Base-by-base conservation (phyloP, 2,888 invertebrate species). In the Stegana nigrithorax region DNA sequence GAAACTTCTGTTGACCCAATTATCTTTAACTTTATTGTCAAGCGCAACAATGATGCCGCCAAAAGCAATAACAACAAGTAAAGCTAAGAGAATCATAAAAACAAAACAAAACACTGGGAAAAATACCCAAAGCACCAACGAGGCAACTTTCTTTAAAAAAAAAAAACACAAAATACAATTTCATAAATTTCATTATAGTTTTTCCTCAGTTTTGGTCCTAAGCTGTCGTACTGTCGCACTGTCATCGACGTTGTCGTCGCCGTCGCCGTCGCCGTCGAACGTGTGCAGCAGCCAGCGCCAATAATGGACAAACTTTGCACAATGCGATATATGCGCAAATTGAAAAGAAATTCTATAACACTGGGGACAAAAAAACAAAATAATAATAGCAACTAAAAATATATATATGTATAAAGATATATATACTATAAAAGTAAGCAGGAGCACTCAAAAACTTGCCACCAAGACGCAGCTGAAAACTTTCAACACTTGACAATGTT, bases 1-100 rank as follows among this genome's bases (percentile, higher is more conserved):
- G 66, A 59, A 73, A 73, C 70, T 75, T 75, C 70, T 71, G 73
- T 75, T 77, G 78, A 75, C 73, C 75, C 75, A 78, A 75, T 55
- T 55, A 36, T 55, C 4, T n/a, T n/a, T 19, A 21, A 55, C 26
- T 27, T 51, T 51, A 19, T 51, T 55, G 36, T 55, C 2, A 25
- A n/a, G 26, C n/a, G 27, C 26, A 32, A 17, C 45, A 45, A 32
- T 12, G n/a, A 3, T 32, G n/a, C n/a, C n/a, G n/a, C n/a, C n/a
- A n/a, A 47, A 23, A 47, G 10, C 10, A 8, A 47, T 21, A 19
- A 47, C 21, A 23, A 23, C 21, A 12, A n/a, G 2, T 23, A 23
- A 23, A 47, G n/a, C 47, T 4, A 19, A 25, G 25, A 10, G 25
- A 23, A 1, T 12, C 27, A 29, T 4, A 27, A 26, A 51, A 23